Base-by-base conservation (phyloP, 2,888 invertebrate species). In the Dimorphilus gyrociliatus region DNA sequence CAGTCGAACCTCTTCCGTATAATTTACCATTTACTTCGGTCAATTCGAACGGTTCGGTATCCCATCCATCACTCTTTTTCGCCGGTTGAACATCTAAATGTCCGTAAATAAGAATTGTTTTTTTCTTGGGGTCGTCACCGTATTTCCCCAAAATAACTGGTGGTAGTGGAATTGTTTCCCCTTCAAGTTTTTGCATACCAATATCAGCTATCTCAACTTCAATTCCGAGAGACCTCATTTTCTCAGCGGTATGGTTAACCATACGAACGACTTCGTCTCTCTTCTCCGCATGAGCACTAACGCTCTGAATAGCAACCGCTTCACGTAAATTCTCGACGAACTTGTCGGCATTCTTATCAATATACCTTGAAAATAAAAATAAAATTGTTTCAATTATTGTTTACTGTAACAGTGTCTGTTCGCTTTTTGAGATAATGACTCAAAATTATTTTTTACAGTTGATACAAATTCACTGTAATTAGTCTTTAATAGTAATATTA, bases 71-170 rank as follows among this genome's bases (percentile, higher is more conserved):
- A 38, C 78, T 66, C 55, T 74, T 75, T 18, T 75, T 60, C 1
- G 94, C 97, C 7, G 94, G 94, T 60, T 94, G 94, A 1, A 97
- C 97, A 69, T 97, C 97, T 52, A 97, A 71, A 66, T 97, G 97
- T 0, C 94, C 94, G 62, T 97, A 97, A 34, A 97, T 70, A 34
- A 82, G 74, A 25, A 97, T 74, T 4, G 92, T 97, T 55, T 84
- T 86, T 66, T 92, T 94, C 23, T 71, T 71, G 0, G 74, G 67
- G 55, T 90, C 82, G 44, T 70, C 72, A 42, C 86, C 86, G 28
- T 88, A 66, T 19, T 66, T 65, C 24, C 78, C 88, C 19, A 86
- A 67, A 25, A 92, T 60, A 4, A 82, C 79, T 16, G 86, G 85
- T 1, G 92, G 92, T 29, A 90, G 64, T 27, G 75, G 74, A 26